Percentiles rank a stretch among this genome's conserved stretches.
Evolutionary conservation across 2,888 invertebrate genomes (phyloP).

Genomic region (Caenorhabditis virilis): DNA sequence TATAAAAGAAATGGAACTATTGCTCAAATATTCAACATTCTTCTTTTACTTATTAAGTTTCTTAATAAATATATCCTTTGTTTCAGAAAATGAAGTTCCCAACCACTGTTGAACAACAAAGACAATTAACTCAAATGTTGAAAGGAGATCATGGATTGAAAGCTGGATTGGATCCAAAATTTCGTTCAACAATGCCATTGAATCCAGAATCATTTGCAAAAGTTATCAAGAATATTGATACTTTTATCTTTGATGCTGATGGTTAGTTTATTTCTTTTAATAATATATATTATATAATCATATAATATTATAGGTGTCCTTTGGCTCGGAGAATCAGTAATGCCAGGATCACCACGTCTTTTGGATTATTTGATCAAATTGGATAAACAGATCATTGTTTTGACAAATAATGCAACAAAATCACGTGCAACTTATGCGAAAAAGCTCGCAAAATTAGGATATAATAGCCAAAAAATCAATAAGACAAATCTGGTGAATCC

Average conservation of each 20-base stretch:
- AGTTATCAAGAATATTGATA: slow-evolving; percentile 58
- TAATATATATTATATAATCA: neutral
- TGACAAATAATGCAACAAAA: slow-evolving; percentile 90
- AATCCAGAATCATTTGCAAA: slow-evolving; percentile 35
- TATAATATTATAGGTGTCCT: slow-evolving; percentile 56
- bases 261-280: slow-evolving; percentile 44
- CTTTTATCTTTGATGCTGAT: slow-evolving; percentile 68
- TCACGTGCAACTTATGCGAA: slow-evolving; percentile 78
- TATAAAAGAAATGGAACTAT: too few relatives aligned
- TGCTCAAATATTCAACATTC: too few relatives aligned
- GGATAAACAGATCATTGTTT: slow-evolving; percentile 72
- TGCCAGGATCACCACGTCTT: slow-evolving; percentile 59
- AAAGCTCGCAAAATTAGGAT: slow-evolving; percentile 80
- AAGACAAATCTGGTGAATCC: slow-evolving; percentile 64
- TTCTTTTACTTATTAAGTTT: too few relatives aligned
- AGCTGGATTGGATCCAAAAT: slow-evolving; percentile 24
- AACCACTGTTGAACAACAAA: too few relatives aligned
- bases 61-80: too few relatives aligned
- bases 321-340: slow-evolving; percentile 63
- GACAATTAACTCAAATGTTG: too few relatives aligned
- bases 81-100: too few relatives aligned
- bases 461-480: slow-evolving; percentile 70
- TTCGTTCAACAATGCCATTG: slow-evolving; percentile 25
- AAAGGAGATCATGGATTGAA: too few relatives aligned
- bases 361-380: slow-evolving; percentile 53